phyloP scores from a whole-genome alignment of 2,888 invertebrate species.

The Trimorus sp. region DNA sequence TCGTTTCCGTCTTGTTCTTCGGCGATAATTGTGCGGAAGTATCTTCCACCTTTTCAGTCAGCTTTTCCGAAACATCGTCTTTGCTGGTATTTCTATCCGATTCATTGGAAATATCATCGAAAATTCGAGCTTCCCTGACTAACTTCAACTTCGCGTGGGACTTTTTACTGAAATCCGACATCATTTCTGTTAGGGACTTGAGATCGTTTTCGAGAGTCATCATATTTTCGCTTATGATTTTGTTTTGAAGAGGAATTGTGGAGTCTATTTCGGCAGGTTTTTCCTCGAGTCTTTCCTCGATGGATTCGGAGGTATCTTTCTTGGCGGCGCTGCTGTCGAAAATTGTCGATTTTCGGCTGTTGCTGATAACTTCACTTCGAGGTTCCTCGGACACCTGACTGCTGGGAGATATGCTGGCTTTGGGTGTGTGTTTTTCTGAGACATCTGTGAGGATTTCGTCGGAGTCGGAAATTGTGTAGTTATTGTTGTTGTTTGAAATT shows the following conservation, averaged over 20 bases:
- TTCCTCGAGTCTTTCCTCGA: conserved; percentile 18
- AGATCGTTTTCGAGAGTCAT: conserved; percentile 78
- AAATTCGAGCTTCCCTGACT: conserved; percentile 48
- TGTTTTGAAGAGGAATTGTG: conserved; percentile 75
- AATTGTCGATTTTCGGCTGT: conserved; percentile 5
- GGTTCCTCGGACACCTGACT: conserved; percentile 69
- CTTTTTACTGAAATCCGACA: conserved; percentile 77
- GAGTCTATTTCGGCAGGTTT: conserved; percentile 9
- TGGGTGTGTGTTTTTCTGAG: conserved; percentile 55
- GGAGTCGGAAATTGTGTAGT: conserved; percentile 62
- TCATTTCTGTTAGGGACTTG: conserved; percentile 78
- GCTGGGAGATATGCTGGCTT: conserved; percentile 62
- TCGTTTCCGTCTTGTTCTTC: conserved; percentile 17
- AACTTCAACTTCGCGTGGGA: conserved; percentile 72
- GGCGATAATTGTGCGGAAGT: background rate
- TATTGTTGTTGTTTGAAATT: conserved; percentile 5
- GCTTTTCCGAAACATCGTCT: conserved; percentile 75
- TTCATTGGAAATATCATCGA: conserved; percentile 22
- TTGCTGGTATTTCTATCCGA: conserved; percentile 68
- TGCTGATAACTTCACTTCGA: conserved; percentile 68
- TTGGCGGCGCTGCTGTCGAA: no score
- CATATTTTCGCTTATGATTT: conserved; percentile 78
- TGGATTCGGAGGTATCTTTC: no score
- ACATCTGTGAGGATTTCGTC: conserved; percentile 63
- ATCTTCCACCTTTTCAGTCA: conserved; percentile 19